Evolutionary conservation across 2,888 invertebrate species (phyloP).

Genomic region (Pachydiplax longipennis): DNA sequence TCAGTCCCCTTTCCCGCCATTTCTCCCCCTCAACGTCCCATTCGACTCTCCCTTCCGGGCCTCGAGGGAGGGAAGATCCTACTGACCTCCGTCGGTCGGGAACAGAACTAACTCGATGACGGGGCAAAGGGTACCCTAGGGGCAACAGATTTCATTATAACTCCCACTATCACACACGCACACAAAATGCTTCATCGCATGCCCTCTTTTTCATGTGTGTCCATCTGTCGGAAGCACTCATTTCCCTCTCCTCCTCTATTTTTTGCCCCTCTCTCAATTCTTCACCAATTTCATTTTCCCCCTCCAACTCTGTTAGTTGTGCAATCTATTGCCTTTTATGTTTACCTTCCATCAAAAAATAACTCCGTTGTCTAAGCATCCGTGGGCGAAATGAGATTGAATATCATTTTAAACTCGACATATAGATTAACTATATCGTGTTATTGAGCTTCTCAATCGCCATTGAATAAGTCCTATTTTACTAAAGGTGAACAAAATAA

Average conservation of each 20-base stretch:
- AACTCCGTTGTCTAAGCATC: not conserved
- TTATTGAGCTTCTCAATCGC: no score
- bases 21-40: not conserved
- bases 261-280: not conserved
- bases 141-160: slow-evolving; percentile 37
- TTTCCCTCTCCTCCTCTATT: no score
- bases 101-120: slow-evolving; percentile 40
- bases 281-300: not conserved
- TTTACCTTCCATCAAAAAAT: not conserved
- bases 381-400: no score
- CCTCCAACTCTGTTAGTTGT: not conserved
- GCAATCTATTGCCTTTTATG: not conserved
- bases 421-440: no score
- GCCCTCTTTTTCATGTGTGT: not conserved
- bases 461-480: no score
- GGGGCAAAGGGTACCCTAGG: slow-evolving; percentile 37
- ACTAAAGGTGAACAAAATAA: no score
- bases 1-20: not conserved
- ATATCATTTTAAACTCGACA: no score
- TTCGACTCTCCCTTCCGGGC: slow-evolving; percentile 16
- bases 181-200: not conserved
- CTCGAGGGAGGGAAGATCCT: slow-evolving; percentile 24
- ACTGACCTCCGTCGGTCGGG: slow-evolving; percentile 43
- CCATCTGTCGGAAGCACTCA: not conserved
- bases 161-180: slow-evolving; percentile 6